Evolutionary conservation across 2,797 vertebrate species (phyloP).

Genomic region (Paedocypris micromegethes): DNA sequence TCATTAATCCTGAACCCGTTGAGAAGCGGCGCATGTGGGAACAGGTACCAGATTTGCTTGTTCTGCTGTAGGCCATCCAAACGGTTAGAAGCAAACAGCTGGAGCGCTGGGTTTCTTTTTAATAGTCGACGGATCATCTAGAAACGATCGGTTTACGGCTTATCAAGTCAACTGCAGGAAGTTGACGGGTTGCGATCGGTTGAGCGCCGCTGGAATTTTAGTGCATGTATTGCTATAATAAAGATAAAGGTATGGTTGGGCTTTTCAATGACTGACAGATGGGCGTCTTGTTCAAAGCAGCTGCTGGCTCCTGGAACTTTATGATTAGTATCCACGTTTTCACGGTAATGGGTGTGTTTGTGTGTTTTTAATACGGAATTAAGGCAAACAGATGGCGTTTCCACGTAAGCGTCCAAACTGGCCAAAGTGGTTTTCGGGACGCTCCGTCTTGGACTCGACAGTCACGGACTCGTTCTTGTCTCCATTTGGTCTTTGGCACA

Average conservation of each 20-base stretch:
- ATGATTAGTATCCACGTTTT: slow-evolving; percentile 33
- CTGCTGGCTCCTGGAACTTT: slow-evolving; percentile 24
- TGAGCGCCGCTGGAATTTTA: slow-evolving; percentile 6
- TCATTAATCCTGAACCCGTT: slow-evolving; percentile 34
- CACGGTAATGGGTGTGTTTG: slow-evolving; percentile 42
- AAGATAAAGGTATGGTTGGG: slow-evolving; percentile 30
- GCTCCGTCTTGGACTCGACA: too few species aligned
- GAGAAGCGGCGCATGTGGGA: slow-evolving; percentile 27
- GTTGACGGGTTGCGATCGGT: background rate
- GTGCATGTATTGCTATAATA: slow-evolving; percentile 29
- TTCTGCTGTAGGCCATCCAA: slow-evolving; percentile 35
- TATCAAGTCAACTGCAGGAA: slow-evolving; percentile 21
- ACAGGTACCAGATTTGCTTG: slow-evolving; percentile 35
- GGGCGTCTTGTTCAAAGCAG: slow-evolving; percentile 25
- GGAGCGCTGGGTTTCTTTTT: slow-evolving; percentile 32
- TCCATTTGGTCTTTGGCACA: too few species aligned
- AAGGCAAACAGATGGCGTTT: slow-evolving; percentile 24
- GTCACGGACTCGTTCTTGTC: too few species aligned
- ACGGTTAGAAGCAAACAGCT: slow-evolving; percentile 28
- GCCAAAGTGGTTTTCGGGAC: background rate
- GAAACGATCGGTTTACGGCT: slow-evolving; percentile 20
- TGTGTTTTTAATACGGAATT: slow-evolving; percentile 26
- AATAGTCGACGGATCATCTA: slow-evolving; percentile 30
- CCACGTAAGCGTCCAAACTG: slow-evolving; percentile 21
- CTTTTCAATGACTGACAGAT: slow-evolving; percentile 13